Conservation (phyloP, 1,140 invertebrate genomes). For the Aleiodes sp. region DNA sequence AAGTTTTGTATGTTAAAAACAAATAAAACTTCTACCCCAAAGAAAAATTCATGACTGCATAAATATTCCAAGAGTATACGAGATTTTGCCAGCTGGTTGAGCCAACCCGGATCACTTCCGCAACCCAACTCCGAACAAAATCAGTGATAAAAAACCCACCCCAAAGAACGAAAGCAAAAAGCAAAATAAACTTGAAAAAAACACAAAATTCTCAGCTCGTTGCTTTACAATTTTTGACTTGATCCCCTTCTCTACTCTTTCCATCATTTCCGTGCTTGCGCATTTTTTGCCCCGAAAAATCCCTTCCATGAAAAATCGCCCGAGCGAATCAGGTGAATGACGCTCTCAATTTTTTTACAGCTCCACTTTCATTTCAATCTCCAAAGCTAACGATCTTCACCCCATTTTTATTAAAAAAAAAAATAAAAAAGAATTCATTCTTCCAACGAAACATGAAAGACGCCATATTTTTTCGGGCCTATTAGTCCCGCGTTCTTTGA, state of each 20-base stretch:
- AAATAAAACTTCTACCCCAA: no score
- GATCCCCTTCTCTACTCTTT: not conserved
- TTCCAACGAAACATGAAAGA: no score
- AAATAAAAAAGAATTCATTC: no score
- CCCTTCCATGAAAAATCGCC: conserved; percentile 18
- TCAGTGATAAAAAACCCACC: not conserved
- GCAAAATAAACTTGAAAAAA: conserved; percentile 1
- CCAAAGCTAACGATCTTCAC: conserved; percentile 9
- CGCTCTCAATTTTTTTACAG: not conserved
- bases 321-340: conserved; percentile 26
- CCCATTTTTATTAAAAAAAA: conserved; percentile 3
- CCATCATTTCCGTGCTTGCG: not conserved
- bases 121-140: not conserved
- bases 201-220: not conserved
- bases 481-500: conserved; percentile 27
- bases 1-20: no score
- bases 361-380: not conserved
- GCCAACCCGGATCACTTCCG: not conserved
- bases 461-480: conserved; percentile 23
- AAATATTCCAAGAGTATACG: no score
- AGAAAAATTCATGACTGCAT: no score
- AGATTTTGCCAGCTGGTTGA: no score
- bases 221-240: not conserved
- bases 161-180: not conserved
- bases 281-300: not conserved